Evolutionary conservation across 2,797 vertebrate genomes (phyloP).

Genomic region (Helarctos malayanus): DNA sequence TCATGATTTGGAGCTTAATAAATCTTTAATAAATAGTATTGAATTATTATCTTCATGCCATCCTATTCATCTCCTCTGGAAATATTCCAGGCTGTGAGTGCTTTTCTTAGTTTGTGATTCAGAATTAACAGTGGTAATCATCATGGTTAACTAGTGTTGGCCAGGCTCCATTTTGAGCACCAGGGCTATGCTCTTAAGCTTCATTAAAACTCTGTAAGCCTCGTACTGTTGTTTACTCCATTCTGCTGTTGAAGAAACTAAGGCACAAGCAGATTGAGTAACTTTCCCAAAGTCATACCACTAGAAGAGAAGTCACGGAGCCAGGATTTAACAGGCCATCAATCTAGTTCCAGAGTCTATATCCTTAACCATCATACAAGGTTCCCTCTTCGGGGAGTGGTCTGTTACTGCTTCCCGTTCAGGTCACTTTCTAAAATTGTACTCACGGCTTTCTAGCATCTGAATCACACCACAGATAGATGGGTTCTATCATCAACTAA

Average conservation of each 20-base stretch:
- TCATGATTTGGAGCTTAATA: background rate
- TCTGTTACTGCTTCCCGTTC: background rate
- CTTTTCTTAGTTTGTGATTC: constrained; percentile 22
- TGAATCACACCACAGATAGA: background rate
- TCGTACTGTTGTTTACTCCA: background rate
- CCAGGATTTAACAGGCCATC: background rate
- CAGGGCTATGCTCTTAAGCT: background rate
- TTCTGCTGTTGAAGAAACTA: background rate
- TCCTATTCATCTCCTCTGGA: background rate
- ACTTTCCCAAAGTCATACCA: background rate
- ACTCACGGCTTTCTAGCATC: background rate
- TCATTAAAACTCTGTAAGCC: background rate
- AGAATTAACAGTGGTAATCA: background rate
- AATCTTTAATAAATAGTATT: background rate
- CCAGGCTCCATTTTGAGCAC: background rate
- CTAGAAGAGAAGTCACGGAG: background rate
- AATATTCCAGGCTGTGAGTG: background rate
- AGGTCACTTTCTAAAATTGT: background rate
- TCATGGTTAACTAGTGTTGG: background rate
- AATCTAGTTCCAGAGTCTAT: background rate
- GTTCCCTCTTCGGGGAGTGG: rapidly evolving
- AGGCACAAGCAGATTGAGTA: background rate
- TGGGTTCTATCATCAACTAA: background rate
- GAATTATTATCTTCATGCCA: background rate
- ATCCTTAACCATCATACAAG: too few relatives aligned